Evolutionary conservation across 2,113 vertebrate species (phyloP).

Genomic region (Mionectes macconnelli): DNA sequence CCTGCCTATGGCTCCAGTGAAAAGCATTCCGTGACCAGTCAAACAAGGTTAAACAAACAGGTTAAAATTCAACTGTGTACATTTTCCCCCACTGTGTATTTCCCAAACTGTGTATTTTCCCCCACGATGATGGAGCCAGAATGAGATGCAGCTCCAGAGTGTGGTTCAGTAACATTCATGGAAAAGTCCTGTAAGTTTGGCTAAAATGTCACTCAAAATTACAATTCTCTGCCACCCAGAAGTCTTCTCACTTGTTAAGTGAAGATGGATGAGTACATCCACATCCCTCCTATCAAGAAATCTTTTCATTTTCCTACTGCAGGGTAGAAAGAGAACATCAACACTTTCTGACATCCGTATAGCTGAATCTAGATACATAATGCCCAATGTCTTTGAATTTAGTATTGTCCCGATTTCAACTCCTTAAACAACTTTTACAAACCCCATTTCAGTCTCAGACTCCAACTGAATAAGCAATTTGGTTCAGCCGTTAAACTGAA

Average conservation of each 20-base stretch:
- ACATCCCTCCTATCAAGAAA: neutral
- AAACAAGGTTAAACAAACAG: neutral
- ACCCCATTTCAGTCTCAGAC: neutral
- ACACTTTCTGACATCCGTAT: neutral
- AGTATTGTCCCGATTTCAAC: neutral
- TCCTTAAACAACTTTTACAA: neutral
- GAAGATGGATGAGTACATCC: neutral
- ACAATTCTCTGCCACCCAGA: neutral
- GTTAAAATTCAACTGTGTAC: neutral
- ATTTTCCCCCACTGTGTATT: too few species aligned
- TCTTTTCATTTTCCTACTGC: neutral
- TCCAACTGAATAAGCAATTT: neutral
- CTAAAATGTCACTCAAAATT: neutral
- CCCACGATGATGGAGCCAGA: neutral
- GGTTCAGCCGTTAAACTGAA: neutral
- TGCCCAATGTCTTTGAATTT: neutral
- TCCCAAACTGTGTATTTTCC: neutral
- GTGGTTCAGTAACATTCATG: neutral
- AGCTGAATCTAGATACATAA: neutral
- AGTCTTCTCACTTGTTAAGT: neutral
- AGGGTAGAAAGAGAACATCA: neutral
- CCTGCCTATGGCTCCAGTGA: neutral
- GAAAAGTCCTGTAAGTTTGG: neutral
- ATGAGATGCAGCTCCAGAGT: neutral
- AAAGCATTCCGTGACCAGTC: neutral